Evolutionary conservation across 2,797 vertebrate species (phyloP), one percentile per base, ranked within the genome.

Genomic region (Ptychobarbus kaznakovi): DNA sequence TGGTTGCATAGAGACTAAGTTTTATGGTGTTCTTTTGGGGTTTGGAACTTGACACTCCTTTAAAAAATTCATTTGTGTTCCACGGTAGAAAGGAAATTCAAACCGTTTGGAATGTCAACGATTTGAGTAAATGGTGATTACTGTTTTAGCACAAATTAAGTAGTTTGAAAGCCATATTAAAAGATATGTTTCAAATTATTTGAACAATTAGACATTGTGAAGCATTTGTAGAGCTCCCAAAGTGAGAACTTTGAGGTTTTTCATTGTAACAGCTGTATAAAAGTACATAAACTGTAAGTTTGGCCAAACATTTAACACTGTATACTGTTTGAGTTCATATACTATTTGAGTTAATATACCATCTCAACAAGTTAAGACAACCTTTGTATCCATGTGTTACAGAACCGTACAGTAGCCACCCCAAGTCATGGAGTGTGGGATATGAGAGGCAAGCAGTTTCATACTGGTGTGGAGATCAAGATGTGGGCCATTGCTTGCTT

Each of bases 401-500:
- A 99, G 98, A 99, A 98, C 93, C 96, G 98, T 83, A 99, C 97
- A 0, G 97, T 99, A 92, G 98, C 97, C 85, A 99, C 98, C 6
- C 98, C 98, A 11, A 99, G 97, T 92, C 98, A 99, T 0, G 98
- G 98, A 0, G 98, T 99, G 9, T 99, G 98, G 98, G 98, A 99
- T 93, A 99, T 99, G 98, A 91, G 98, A 90, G 98, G 98, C 77
- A 99, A 99, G 89, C 98, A 99, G 87, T 99, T 99, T 86, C 97
- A 99, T 93, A 99, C 97, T 0, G 98, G 98, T 9, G 97, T 99
- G 86, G 98, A 99, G 94, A 99, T 99, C 89, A 99, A 99, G 93
- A 98, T 99, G 97, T 99, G 98, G 98, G 98, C 98, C 70, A 98
- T 99, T 75, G 98, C 98, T 88, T 99, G 98, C 92, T 99, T 99